These are phyloP conservation scores for Parasteatoda tepidariorum DNA, from an alignment of 1,140 invertebrate species.

Conservation along the genomic window DNA sequence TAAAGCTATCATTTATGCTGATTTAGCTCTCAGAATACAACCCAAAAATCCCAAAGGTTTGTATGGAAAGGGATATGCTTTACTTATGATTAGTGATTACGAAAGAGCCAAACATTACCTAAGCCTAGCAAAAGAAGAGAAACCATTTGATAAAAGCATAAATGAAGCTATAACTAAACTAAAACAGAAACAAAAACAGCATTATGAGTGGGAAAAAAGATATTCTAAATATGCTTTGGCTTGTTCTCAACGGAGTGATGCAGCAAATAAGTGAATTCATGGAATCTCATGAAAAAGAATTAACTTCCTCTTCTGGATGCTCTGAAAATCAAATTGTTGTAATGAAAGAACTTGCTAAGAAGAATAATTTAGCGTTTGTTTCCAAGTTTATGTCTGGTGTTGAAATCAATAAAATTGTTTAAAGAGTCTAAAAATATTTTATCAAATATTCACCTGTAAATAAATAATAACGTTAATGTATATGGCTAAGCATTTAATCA, in stretches of 20 bases:
- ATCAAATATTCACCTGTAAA: too few species aligned
- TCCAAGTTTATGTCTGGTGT: conserved; percentile 1
- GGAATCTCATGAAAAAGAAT: conserved; percentile 30
- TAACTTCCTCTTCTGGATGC: conserved; percentile 2
- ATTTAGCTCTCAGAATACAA: conserved; percentile 27
- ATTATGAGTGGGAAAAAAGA: conserved; percentile 32
- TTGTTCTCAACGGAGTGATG: not conserved
- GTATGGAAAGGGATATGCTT: conserved; percentile 25
- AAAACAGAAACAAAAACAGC: conserved; percentile 9
- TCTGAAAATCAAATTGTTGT: conserved; percentile 29
- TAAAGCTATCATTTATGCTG: conserved; percentile 19
- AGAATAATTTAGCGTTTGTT: conserved; percentile 24
- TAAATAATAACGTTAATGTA: too few species aligned
- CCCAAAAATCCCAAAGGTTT: conserved; percentile 24
- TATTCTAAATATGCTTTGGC: not conserved
- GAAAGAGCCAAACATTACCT: conserved; percentile 33
- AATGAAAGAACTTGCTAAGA: not conserved
- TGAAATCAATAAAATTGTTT: conserved; percentile 28
- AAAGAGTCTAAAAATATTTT: not conserved
- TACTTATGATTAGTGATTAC: not conserved
- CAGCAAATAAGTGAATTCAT: conserved; percentile 1
- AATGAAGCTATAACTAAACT: not conserved
- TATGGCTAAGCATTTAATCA: too few species aligned
- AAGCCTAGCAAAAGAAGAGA: not conserved
- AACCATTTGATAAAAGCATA: conserved; percentile 30